Base-by-base conservation (phyloP, 1,140 invertebrate species). In the Oncopodura yosiiana region DNA sequence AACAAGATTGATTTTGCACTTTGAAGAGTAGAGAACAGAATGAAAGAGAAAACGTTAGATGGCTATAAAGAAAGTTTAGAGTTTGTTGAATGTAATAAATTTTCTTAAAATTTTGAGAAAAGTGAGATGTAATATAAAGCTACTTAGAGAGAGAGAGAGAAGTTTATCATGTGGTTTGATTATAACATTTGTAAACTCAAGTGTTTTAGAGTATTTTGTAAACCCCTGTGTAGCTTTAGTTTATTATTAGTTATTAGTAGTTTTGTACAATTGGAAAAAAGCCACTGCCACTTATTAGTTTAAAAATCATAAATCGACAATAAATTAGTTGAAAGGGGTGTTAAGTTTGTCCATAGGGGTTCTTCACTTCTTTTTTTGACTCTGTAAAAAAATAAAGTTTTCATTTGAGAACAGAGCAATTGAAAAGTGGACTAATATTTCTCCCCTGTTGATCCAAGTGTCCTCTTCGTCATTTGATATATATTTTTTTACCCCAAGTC, bases 241-340 rank as follows among this genome's bases (percentile, higher is more conserved):
- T n/a, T n/a, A n/a, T n/a, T n/a, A n/a, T n/a, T n/a, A n/a, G n/a
- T n/a, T n/a, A n/a, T n/a, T n/a, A n/a, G n/a, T n/a, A n/a, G n/a
- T n/a, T n/a, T n/a, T n/a, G n/a, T 54, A 54, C 37, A 49, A 56
- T 56, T 56, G 46, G 39, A 56, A 36, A 56, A 49, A n/a, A n/a
- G n/a, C n/a, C n/a, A n/a, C n/a, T n/a, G 46, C 46, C 46, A 56
- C 46, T 56, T 56, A 56, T 56, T 56, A 56, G 54, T 56, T 56
- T 56, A 56, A 56, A 56, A 56, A 49, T 56, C 54, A 56, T 56
- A 53, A 58, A 58, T 58, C 49, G 56, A 58, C 50, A 36, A 53
- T 58, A 58, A 58, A 58, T 58, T 58, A 58, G 56, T 43, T 49
- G 53, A 29, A 50, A 50, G 50, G 43, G 44, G 54, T 49, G 54